Percentiles rank a stretch among this genome's conserved stretches.
phyloP scores from a whole-genome alignment of 1,140 invertebrate genomes.

The Spodoptera litura region DNA sequence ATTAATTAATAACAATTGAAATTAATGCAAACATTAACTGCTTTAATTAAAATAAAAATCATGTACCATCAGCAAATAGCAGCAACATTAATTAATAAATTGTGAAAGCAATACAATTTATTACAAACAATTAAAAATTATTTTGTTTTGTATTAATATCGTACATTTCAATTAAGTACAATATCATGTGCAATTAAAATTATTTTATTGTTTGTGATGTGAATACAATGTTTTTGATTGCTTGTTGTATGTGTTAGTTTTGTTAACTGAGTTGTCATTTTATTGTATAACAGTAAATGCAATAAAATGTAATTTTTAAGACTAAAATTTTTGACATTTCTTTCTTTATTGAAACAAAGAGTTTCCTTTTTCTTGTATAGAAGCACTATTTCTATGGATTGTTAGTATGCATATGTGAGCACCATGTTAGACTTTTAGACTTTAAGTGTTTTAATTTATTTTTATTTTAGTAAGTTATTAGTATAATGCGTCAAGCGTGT shows the following conservation, averaged over 20 bases:
- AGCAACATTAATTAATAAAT: not conserved
- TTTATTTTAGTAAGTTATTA: too few species aligned
- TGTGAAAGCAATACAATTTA: not conserved
- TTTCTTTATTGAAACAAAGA: too few species aligned
- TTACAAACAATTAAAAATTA: not conserved
- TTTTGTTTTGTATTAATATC: conserved; percentile 3
- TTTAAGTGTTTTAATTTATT: too few species aligned
- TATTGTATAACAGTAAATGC: not conserved
- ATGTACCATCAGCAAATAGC: not conserved
- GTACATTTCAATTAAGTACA: not conserved
- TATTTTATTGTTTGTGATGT: not conserved
- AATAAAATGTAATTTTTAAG: too few species aligned
- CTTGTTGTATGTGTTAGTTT: too few species aligned
- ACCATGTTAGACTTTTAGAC: too few species aligned
- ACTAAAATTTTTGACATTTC: not conserved
- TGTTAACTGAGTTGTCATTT: too few species aligned
- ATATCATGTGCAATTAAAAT: not conserved
- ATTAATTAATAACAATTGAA: not conserved
- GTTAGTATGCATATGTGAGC: too few species aligned
- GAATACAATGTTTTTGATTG: not conserved
- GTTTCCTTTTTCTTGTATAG: too few species aligned
- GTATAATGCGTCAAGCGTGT: too few species aligned
- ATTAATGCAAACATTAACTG: not conserved
- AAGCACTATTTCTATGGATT: too few species aligned
- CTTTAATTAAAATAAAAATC: not conserved